Conservation (phyloP, 2,888 invertebrate species). For the Drosophila quinaria region DNA sequence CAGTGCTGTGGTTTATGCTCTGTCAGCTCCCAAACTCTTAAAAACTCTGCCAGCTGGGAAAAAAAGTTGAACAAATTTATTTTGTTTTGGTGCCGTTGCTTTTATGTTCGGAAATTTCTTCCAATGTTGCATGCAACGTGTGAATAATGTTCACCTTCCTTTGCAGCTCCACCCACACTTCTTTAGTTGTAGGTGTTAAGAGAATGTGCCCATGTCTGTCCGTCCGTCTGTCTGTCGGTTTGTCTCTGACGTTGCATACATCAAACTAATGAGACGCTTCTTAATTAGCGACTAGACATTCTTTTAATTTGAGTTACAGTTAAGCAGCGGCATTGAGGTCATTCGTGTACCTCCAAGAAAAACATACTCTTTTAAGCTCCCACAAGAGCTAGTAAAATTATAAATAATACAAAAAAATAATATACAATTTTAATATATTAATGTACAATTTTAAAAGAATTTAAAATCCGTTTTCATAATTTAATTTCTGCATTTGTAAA, state of each 20-base stretch:
- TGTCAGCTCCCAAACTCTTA: slow-evolving; percentile 26
- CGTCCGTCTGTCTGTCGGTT: not conserved
- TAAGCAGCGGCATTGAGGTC: slow-evolving; percentile 30
- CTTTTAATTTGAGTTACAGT: slow-evolving; percentile 54
- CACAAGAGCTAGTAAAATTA: not conserved
- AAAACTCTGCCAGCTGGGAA: slow-evolving; percentile 38
- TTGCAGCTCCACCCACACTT: slow-evolving; percentile 15
- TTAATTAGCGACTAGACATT: slow-evolving; percentile 55
- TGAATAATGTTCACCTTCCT: slow-evolving; percentile 60
- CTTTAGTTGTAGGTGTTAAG: slow-evolving; percentile 50
- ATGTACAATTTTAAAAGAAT: not conserved
- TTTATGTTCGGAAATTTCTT: slow-evolving; percentile 42
- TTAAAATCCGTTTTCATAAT: no score
- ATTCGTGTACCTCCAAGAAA: not conserved
- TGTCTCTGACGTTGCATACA: slow-evolving; percentile 53
- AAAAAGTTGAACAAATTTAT: slow-evolving; percentile 61
- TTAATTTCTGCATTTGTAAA: no score
- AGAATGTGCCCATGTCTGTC: slow-evolving; percentile 46
- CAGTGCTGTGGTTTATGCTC: slow-evolving; percentile 65
- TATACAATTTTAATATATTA: not conserved
- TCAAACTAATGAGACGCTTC: slow-evolving; percentile 62
- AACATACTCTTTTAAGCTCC: not conserved
- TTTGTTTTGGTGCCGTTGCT: slow-evolving; percentile 52
- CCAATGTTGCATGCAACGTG: slow-evolving; percentile 52
- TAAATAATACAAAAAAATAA: not conserved